Percentiles rank a stretch among this genome's conserved stretches.
These are phyloP conservation scores for Lipotes vexillifer DNA, from an alignment of 2,113 vertebrate genomes.

Conservation along the genomic window DNA sequence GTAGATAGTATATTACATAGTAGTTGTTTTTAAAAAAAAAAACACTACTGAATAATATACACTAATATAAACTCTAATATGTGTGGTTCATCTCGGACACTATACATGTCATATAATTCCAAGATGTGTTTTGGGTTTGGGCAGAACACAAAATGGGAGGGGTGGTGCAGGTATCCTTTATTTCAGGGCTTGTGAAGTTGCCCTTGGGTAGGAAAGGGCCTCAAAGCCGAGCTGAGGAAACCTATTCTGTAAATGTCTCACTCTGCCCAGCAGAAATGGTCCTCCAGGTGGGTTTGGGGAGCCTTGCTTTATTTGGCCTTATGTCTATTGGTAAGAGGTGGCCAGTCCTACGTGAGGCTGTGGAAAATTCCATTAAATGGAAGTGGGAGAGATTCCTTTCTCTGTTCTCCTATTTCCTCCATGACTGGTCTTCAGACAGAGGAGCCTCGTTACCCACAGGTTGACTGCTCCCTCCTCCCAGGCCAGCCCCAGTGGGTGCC, in stretches of 20 bases:
- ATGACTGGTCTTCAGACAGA: neutral
- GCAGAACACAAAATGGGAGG: neutral
- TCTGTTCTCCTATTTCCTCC: neutral
- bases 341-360: neutral
- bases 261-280: neutral
- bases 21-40: neutral
- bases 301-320: neutral
- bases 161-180: neutral
- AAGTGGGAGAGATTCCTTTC: neutral
- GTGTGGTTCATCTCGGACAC: neutral
- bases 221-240: neutral
- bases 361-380: neutral
- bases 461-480: neutral
- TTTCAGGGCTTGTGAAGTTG: neutral
- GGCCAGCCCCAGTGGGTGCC: neutral
- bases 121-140: neutral
- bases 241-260: neutral
- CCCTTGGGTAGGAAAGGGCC: neutral
- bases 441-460: fast-evolving
- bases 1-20: neutral
- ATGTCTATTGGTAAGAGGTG: neutral
- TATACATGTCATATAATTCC: neutral
- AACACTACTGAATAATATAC: neutral
- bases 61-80: neutral
- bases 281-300: neutral